Base-by-base conservation (phyloP, 2,113 vertebrate species). In the Brachyhypopomus occidentalis region DNA sequence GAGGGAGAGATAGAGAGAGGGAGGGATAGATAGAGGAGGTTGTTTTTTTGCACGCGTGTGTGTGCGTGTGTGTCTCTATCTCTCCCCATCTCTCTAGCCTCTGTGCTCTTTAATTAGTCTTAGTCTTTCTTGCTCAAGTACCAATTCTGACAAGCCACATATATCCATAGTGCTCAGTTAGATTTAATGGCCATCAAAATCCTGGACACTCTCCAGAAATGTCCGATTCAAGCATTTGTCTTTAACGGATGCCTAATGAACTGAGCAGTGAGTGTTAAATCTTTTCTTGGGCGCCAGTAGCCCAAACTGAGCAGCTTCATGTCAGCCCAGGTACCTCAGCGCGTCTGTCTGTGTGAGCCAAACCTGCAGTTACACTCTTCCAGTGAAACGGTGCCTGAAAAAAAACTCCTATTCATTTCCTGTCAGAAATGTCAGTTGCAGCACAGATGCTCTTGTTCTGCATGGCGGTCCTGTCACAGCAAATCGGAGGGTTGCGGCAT, bases 221-320 rank as follows among this genome's bases (percentile, higher is more conserved):
- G 27, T 55, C 20, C 38, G 73, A 20, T 80, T 36, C 20, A 73
- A 64, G 62, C 22, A 45, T 62, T 38, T 62, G 36, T 72, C 69
- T 34, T 8, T 69, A 69, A 38, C 30, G 58, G 52, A 80, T n/a
- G n/a, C 41, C 36, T 52, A 80, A 80, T 72, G 58, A 80, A 27
- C 25, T 22, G 1, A 62, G 48, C 30, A 34, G 30, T 14, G 30
- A 63, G 25, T 63, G 45, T 41, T n/a, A 7, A 63, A 34, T 75
- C 25, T 5, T 71, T 56, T 71, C 34, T 41, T 7, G 8, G 34
- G 48, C 58, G 25, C 38, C 30, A 30, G 14, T 34, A 17, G 48
- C 8, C 5, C 19, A 48, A 20, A 27, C 34, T 1, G 19, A 60
- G 36, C 23, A 2, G 9, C 45, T 22, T 38, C 23, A 19, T 7